Evolutionary conservation across 2,113 vertebrate genomes (phyloP).

Genomic region (Chloebia gouldiae): DNA sequence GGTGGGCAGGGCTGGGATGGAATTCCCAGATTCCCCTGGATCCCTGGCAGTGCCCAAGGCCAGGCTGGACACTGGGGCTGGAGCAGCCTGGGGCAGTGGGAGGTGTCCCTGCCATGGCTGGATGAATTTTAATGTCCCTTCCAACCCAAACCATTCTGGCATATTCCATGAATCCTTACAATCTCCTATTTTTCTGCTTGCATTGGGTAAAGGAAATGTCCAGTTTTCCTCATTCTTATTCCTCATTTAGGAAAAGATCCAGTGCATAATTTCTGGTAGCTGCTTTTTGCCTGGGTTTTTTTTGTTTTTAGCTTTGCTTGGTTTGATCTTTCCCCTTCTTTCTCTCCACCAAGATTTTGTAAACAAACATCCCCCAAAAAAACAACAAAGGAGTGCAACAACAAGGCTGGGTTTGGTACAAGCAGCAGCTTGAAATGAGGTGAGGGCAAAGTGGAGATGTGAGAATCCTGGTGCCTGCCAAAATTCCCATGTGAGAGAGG

Average conservation of each 20-base stretch:
- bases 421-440: slow-evolving; percentile 42
- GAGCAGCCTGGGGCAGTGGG: neutral
- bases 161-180: neutral
- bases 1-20: neutral
- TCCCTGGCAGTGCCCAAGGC: neutral
- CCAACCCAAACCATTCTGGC: neutral
- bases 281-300: neutral
- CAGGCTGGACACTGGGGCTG: neutral
- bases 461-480: slow-evolving; percentile 16
- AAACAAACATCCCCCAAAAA: neutral
- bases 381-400: neutral
- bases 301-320: neutral
- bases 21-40: neutral
- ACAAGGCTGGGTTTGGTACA: neutral
- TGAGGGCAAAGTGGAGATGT: neutral
- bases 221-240: neutral
- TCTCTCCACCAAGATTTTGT: neutral
- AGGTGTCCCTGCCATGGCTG: neutral
- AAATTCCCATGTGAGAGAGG: slow-evolving; percentile 1
- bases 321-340: neutral
- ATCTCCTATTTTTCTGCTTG: neutral
- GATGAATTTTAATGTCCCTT: rapidly evolving
- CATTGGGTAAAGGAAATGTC: neutral
- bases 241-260: neutral
- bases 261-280: neutral